Percentiles rank a stretch among this genome's conserved stretches.
These are phyloP conservation scores for Halichoeres trimaculatus DNA, from an alignment of 2,113 vertebrate species.

Conservation along the genomic window DNA sequence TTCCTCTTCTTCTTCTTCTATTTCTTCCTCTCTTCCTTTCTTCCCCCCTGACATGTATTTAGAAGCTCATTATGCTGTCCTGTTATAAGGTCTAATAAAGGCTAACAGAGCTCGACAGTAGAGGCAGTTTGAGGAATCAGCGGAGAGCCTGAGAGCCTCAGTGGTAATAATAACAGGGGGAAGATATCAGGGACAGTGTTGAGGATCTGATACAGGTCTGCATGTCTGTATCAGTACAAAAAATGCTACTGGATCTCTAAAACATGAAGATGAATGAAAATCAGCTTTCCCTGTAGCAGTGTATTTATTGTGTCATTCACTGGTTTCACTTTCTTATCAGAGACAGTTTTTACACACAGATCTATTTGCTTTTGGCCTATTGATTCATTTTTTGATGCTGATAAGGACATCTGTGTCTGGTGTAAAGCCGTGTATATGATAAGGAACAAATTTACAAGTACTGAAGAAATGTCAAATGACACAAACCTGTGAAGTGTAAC, in stretches of 20 bases:
- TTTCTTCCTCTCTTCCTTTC: conserved; percentile 2
- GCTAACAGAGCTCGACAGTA: conserved; percentile 76
- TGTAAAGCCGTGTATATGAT: too few relatives aligned
- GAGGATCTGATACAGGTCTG: neutral
- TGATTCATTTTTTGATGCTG: too few relatives aligned
- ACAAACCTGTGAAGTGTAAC: too few relatives aligned
- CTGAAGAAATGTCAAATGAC: too few relatives aligned
- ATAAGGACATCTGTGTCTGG: too few relatives aligned
- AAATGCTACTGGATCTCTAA: neutral
- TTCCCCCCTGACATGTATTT: conserved; percentile 71
- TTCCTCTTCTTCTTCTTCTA: conserved; percentile 1
- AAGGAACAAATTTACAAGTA: too few relatives aligned
- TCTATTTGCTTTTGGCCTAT: too few relatives aligned
- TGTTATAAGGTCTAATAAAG: conserved; percentile 75
- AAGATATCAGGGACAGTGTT: conserved; percentile 28
- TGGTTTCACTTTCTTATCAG: too few relatives aligned
- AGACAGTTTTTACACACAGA: too few relatives aligned
- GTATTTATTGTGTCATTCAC: too few relatives aligned
- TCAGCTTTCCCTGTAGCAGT: too few relatives aligned
- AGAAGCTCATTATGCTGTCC: conserved; percentile 77
- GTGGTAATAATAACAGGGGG: conserved; percentile 40
- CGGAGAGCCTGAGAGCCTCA: conserved; percentile 48
- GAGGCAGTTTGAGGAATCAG: conserved; percentile 64
- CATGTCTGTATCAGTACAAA: neutral
- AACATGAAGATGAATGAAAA: too few relatives aligned